Evolutionary conservation across 92 coral and sea anemone species (phyloP), one percentile per base, ranked within the genome.

Genomic region (Siderastrea radians): DNA sequence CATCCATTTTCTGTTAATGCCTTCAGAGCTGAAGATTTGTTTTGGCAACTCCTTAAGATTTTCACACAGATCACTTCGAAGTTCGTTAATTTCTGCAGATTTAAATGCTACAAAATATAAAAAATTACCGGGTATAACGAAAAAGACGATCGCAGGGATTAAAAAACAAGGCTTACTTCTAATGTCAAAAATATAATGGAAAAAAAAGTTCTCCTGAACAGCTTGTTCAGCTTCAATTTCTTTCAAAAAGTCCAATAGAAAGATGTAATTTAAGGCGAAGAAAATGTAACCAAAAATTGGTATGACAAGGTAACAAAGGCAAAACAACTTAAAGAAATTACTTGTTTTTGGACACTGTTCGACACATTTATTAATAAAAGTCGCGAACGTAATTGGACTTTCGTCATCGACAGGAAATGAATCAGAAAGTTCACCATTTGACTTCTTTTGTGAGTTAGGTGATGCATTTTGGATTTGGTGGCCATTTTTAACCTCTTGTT

Each of bases 221-320:
- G 76, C 76, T 38, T 72, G 15, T 72, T 72, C 48, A n/a, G 55
- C 76, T n/a, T 72, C 76, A 49, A 49, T 6, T 49, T 72, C 76
- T 14, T 5, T 2, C 1, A 72, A 50, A 72, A 15, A 49, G 3
- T 72, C 58, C 7, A 72, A 49, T 2, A 49, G 16, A 12, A 72
- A 72, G 0, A n/a, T 0, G 45, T 72, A 72, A 72, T 49, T 72
- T 72, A 72, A 11, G 51, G 14, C 76, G 1, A 72, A 50, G 58
- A 49, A 49, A n/a, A 72, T 49, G 6, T 72, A 72, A 46, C 17
- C 76, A 15, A 49, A 72, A 2, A 49, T 47, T 2, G 15, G 57
- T 2, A 13, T 12, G 6, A 1, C 0, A 49, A 49, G 6, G 5
- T 72, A 72, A 72, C 15, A 72, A 49, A 13, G 17, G 6, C 2